Conservation (phyloP, 2,888 invertebrate genomes). For the Acleris holmiana region DNA sequence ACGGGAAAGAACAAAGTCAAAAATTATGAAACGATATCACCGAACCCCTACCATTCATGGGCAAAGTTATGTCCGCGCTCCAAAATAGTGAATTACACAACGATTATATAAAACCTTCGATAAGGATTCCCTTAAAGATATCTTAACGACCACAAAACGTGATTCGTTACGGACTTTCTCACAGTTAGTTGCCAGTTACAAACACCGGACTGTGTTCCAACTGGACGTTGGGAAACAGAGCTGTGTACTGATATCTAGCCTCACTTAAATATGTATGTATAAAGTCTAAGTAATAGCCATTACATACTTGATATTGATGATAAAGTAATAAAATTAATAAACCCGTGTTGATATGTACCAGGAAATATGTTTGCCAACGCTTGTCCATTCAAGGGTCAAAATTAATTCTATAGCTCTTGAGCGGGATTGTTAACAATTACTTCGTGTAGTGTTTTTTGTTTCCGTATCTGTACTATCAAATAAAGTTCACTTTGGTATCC, state of each 20-base stretch:
- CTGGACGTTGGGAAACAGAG: conserved; percentile 36
- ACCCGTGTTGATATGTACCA: neutral
- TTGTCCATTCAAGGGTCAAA: neutral
- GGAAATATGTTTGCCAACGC: neutral
- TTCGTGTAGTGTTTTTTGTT: neutral
- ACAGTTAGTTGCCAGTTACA: conserved; percentile 26
- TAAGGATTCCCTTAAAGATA: conserved; percentile 38
- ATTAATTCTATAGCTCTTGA: neutral
- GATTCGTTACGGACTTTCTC: conserved; percentile 37
- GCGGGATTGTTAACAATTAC: neutral
- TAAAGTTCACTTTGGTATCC: too few relatives aligned
- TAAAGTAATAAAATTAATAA: conserved; percentile 1
- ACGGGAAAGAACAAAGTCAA: conserved; percentile 30
- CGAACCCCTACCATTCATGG: conserved; percentile 16
- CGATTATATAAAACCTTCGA: conserved; percentile 28
- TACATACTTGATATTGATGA: neutral
- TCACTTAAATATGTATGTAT: conserved; percentile 6
- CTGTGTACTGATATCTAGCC: conserved; percentile 6
- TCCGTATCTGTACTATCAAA: too few relatives aligned
- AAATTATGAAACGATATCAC: conserved; percentile 32
- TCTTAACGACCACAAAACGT: conserved; percentile 31
- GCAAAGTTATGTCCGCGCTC: conserved; percentile 11
- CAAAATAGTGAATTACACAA: conserved; percentile 35
- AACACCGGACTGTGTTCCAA: conserved; percentile 14
- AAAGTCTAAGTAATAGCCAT: neutral